A percentile compares a stretch with the other conserved stretches of the same genome.
phyloP scores from a whole-genome alignment of 1,140 invertebrate species.

The Berghia stephanieae region DNA sequence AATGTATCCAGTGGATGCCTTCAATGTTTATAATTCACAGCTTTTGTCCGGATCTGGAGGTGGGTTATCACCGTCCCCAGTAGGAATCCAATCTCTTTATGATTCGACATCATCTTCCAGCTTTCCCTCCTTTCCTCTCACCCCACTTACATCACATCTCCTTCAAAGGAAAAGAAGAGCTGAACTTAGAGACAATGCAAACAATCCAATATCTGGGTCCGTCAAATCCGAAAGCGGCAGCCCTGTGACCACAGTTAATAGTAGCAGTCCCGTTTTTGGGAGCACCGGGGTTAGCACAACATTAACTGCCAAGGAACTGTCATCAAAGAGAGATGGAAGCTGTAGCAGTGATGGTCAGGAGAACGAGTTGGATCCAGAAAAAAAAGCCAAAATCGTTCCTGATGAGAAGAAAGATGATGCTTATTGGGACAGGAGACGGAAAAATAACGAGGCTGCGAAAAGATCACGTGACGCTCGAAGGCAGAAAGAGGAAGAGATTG shows the following conservation, averaged over 20 bases:
- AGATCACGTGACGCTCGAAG: slow-evolving; percentile 64
- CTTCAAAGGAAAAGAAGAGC: slow-evolving; percentile 52
- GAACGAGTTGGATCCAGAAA: slow-evolving; percentile 21
- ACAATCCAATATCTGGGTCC: slow-evolving; percentile 32
- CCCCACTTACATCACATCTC: slow-evolving; percentile 56
- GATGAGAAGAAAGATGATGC: slow-evolving; percentile 62
- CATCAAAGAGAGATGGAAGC: slow-evolving; percentile 12
- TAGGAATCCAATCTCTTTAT: slow-evolving; percentile 41
- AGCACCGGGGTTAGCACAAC: slow-evolving; percentile 19
- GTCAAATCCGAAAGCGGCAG: background rate
- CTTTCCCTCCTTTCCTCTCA: slow-evolving; percentile 48
- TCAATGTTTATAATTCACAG: slow-evolving; percentile 69
- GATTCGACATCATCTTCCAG: slow-evolving; percentile 36
- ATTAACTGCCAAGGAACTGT: slow-evolving; percentile 15
- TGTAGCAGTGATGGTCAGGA: too few species aligned
- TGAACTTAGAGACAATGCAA: slow-evolving; percentile 37
- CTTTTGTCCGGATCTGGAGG: slow-evolving; percentile 32
- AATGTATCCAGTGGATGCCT: slow-evolving; percentile 76
- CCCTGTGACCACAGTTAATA: background rate
- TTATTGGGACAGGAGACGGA: slow-evolving; percentile 66
- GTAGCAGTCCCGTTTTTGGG: background rate
- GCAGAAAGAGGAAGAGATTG: slow-evolving; percentile 66
- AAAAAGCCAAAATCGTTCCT: slow-evolving; percentile 49
- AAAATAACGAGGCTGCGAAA: slow-evolving; percentile 69
- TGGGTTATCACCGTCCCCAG: background rate